Percentiles rank a stretch among this genome's conserved stretches.
Conservation (phyloP, 2,113 vertebrate species). For the Brachirus orientalis region DNA sequence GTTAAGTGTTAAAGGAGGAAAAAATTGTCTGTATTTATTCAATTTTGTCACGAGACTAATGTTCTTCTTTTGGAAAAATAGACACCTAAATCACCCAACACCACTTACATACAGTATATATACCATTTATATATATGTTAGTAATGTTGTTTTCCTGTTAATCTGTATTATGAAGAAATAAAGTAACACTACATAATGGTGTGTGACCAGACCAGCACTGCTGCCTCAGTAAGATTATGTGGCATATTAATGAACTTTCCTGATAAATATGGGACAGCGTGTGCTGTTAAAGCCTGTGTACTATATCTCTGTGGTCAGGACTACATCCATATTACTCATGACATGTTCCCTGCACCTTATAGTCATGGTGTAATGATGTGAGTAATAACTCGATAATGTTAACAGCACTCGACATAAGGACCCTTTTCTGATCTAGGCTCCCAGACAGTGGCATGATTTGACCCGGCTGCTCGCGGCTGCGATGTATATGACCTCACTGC, state of each 20-base stretch:
- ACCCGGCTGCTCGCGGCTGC: conserved; percentile 41
- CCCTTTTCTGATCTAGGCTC: conserved; percentile 55
- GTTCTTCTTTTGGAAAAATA: neutral
- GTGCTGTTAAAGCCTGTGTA: conserved; percentile 38
- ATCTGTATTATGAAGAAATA: conserved; percentile 45
- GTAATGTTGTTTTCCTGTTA: conserved; percentile 21
- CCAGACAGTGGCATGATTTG: conserved; percentile 23
- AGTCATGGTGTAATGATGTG: conserved; percentile 71
- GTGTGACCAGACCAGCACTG: conserved; percentile 49
- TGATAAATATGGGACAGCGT: conserved; percentile 32
- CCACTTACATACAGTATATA: neutral
- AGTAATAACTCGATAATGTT: conserved; percentile 67
- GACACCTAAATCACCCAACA: conserved; percentile 2
- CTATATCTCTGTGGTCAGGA: conserved; percentile 34
- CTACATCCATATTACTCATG: conserved; percentile 53
- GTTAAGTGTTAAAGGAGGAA: conserved; percentile 10
- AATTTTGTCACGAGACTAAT: neutral
- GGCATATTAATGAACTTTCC: conserved; percentile 50
- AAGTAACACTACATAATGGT: conserved; percentile 54
- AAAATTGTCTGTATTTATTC: neutral
- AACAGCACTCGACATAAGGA: conserved; percentile 52
- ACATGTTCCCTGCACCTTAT: conserved; percentile 63
- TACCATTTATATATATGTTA: conserved; percentile 24
- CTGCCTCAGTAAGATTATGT: conserved; percentile 49
- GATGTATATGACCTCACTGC: conserved; percentile 51